phyloP scores from a whole-genome alignment of 2,797 vertebrate genomes.

The Sebastes minor region DNA sequence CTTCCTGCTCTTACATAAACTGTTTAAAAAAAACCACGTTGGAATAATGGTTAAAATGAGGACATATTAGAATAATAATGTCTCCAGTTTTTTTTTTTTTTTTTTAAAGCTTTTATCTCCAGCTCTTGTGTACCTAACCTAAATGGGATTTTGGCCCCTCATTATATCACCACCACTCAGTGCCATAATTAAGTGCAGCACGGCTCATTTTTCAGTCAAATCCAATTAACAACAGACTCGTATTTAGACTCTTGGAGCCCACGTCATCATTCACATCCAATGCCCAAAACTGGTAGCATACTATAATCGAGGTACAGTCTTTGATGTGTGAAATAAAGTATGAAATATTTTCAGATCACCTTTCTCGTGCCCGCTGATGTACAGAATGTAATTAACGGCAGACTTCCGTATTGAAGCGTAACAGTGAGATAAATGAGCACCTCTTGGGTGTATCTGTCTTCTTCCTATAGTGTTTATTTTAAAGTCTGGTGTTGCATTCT shows the following conservation, averaged over 20 bases:
- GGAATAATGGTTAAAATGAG: constrained; percentile 54
- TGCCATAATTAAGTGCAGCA: constrained; percentile 52
- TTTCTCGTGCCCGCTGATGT: constrained; percentile 6
- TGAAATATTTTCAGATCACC: constrained; percentile 36
- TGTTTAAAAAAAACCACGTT: constrained; percentile 23
- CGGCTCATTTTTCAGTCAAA: constrained; percentile 51
- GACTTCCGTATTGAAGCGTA: constrained; percentile 14
- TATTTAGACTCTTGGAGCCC: constrained; percentile 13
- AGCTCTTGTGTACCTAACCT: constrained; percentile 49
- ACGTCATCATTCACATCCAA: constrained; percentile 30
- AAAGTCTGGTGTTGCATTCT: not conserved
- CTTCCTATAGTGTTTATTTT: not conserved
- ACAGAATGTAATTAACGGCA: constrained; percentile 28
- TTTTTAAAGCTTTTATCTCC: constrained; percentile 51
- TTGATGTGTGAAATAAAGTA: constrained; percentile 29
- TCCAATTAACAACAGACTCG: constrained; percentile 53
- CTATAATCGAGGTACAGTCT: not conserved
- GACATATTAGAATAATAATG: constrained; percentile 58
- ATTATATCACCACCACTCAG: constrained; percentile 46
- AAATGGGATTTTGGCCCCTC: constrained; percentile 59
- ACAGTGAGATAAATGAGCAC: constrained; percentile 31
- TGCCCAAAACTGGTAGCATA: not conserved
- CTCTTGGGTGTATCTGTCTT: constrained; percentile 3
- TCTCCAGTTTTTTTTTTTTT: constrained; percentile 36
- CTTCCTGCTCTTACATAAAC: constrained; percentile 43